Base-by-base conservation (phyloP, 1,140 invertebrate species). In the Cylas formicarius region DNA sequence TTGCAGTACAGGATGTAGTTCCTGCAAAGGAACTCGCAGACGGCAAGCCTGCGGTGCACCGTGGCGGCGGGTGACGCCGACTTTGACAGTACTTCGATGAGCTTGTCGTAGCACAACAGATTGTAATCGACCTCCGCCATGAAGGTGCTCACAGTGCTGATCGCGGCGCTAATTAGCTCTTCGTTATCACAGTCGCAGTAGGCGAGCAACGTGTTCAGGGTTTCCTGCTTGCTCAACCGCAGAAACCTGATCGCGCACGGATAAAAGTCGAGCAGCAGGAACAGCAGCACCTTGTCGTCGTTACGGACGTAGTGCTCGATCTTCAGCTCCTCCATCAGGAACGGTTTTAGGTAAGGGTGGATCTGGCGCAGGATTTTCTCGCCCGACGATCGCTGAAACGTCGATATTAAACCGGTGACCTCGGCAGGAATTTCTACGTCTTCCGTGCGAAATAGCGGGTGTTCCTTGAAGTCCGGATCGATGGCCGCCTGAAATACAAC, bases 61-160 rank as follows among this genome's bases (percentile, higher is more conserved):
- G 51, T 48, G 10, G 51, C 48, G 8, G 48, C 51, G 3, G 55
- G 55, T 1, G 48, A 41, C 4, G 58, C 50, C 3, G 46, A 56
- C 18, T 54, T 49, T 14, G 46, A 19, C 29, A 59, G 41, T 21
- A 59, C 41, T 32, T 39, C n/a, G 9, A 57, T 26, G 24, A 59
- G 27, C n/a, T 44, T 32, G 16, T 50, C 45, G 37, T 49, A 57
- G n/a, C 28, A 37, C 29, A 53, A 43, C 3, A 50, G 40, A 26
- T 33, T 52, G 27, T 39, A 50, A 43, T 53, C 47, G 10, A 48
- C 26, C 24, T 50, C 26, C 9, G 37, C 37, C 7, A 59, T 29
- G 47, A 53, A 56, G 23, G 48, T 52, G 38, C 48, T 48, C 35
- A 57, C 44, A 50, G 55, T 57, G 29, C 45, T 45, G 35, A 60